These are phyloP conservation scores for Caenorhabditis brenneri DNA, from an alignment of 1,140 invertebrate species.

Conservation along the genomic window DNA sequence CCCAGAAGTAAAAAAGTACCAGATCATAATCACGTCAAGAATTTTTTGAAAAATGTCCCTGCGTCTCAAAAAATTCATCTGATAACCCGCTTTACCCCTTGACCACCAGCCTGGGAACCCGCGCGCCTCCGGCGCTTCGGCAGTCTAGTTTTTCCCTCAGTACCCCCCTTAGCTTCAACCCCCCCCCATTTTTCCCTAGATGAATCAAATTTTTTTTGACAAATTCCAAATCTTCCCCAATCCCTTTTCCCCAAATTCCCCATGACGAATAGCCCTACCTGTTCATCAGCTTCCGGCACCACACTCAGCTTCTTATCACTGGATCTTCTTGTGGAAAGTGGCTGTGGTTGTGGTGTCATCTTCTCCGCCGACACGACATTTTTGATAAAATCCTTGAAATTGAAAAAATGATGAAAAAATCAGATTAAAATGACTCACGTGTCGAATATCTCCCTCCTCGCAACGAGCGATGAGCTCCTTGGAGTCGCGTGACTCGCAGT, in stretches of 20 bases:
- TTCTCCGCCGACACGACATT: constrained; percentile 26
- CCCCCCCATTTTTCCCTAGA: too few species aligned
- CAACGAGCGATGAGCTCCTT: constrained; percentile 41
- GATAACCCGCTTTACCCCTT: too few species aligned
- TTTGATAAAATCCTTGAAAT: constrained; percentile 6
- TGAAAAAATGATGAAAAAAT: not conserved
- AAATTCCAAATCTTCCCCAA: not conserved
- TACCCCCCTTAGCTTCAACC: too few species aligned
- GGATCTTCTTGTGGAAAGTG: constrained; percentile 39
- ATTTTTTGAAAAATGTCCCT: too few species aligned
- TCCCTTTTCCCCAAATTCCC: not conserved
- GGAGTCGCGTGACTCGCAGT: constrained; percentile 44
- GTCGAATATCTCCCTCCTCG: constrained; percentile 39
- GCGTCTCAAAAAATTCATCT: too few species aligned
- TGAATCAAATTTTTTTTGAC: not conserved
- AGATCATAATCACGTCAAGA: too few species aligned
- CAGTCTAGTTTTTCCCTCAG: too few species aligned
- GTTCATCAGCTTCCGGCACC: constrained; percentile 57
- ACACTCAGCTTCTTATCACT: constrained; percentile 57
- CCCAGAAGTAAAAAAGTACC: too few species aligned
- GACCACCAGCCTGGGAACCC: too few species aligned
- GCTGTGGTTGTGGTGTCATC: constrained; percentile 18
- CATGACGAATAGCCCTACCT: too few species aligned
- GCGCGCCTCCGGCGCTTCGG: too few species aligned
- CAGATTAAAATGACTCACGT: not conserved